These are phyloP conservation scores for Albula goreensis DNA, from an alignment of 2,113 vertebrate genomes.

Conservation along the genomic window DNA sequence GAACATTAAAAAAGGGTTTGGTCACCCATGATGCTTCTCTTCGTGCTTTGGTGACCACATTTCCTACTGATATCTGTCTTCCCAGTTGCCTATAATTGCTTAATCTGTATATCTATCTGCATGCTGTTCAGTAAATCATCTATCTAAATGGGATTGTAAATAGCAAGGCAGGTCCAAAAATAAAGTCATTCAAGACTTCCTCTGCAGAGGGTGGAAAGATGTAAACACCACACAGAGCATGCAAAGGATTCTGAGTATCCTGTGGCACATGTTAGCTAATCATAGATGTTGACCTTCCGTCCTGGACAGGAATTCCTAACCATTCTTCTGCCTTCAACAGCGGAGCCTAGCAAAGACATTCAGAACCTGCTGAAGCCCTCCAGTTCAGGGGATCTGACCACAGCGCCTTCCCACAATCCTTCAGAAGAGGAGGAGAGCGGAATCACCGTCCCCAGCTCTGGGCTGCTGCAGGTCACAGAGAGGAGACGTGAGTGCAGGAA, in stretches of 20 bases:
- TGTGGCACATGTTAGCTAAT: no score
- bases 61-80: neutral
- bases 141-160: neutral
- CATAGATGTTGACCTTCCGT: neutral
- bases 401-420: constrained; percentile 67
- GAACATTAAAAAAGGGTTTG: neutral
- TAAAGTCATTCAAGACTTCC: neutral
- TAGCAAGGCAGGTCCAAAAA: neutral
- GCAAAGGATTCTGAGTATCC: neutral
- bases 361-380: constrained; percentile 73
- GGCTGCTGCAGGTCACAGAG: constrained; percentile 89
- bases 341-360: constrained; percentile 79
- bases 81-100: neutral
- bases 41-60: neutral
- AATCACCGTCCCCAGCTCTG: constrained; percentile 74
- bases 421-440: constrained; percentile 72
- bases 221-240: neutral
- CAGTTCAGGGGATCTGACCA: constrained; percentile 70
- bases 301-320: neutral
- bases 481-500: constrained; percentile 83
- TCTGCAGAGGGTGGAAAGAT: neutral
- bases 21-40: neutral
- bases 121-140: neutral
- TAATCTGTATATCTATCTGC: neutral
- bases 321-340: neutral